A percentile compares a stretch with the other conserved stretches of the same genome.
Conservation (phyloP, 2,888 invertebrate species). For the Mimachlamys varia region DNA sequence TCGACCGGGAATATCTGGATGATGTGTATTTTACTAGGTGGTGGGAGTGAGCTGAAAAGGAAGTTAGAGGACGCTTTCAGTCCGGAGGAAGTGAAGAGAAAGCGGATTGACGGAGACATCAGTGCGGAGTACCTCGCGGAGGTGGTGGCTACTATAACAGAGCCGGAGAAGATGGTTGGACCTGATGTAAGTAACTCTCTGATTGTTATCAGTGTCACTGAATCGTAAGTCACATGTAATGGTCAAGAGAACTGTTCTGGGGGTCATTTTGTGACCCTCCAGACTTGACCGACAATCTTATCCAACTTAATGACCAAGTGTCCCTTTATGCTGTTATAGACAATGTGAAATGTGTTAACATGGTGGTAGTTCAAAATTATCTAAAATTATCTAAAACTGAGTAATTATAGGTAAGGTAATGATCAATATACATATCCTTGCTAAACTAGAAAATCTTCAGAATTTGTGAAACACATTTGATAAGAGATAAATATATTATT, state of each 20-base stretch:
- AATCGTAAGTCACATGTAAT: neutral
- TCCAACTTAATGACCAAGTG: too few species aligned
- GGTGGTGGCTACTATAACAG: conserved; percentile 91
- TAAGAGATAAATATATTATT: too few species aligned
- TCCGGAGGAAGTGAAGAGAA: conserved; percentile 73
- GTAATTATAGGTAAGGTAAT: too few species aligned
- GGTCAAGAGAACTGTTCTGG: neutral
- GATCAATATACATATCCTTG: too few species aligned
- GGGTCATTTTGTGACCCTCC: too few species aligned
- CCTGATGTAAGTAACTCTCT: conserved; percentile 85
- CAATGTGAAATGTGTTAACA: too few species aligned
- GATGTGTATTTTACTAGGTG: neutral
- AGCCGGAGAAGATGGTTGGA: conserved; percentile 92
- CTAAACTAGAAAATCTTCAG: too few species aligned
- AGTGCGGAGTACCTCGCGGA: conserved; percentile 90
- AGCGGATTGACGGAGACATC: conserved; percentile 85
- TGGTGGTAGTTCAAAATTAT: too few species aligned
- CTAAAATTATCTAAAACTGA: too few species aligned
- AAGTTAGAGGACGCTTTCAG: conserved; percentile 69
- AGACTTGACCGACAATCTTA: too few species aligned
- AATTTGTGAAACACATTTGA: too few species aligned
- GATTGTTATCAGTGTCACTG: neutral
- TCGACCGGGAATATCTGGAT: neutral
- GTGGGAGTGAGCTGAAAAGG: conserved; percentile 64
- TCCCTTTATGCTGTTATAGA: too few species aligned